phyloP scores from a whole-genome alignment of 2,888 invertebrate genomes.

The Aelia acuminata region DNA sequence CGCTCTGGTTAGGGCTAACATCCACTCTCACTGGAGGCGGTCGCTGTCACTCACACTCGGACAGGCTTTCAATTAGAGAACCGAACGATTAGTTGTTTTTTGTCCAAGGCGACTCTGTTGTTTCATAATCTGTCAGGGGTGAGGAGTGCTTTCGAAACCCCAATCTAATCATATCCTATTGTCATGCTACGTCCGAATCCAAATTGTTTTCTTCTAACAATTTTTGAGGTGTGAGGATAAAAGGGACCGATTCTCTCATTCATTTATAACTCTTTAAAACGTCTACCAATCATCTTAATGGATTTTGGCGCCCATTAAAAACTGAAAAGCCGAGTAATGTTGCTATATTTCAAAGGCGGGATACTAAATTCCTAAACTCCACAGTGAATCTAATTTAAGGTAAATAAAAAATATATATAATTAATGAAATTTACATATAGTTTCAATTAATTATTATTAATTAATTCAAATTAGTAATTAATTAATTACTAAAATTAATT shows the following conservation, averaged over 20 bases:
- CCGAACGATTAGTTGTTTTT: constrained; percentile 23
- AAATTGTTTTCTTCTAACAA: constrained; percentile 17
- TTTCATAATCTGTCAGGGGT: constrained; percentile 18
- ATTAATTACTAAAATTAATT: too few species aligned
- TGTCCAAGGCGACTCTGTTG: neutral
- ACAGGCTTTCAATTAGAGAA: constrained; percentile 34
- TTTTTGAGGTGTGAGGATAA: neutral
- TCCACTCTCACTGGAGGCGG: constrained; percentile 12
- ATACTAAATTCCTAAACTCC: neutral
- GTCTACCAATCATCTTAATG: neutral
- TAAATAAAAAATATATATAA: too few species aligned
- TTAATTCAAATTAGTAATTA: too few species aligned
- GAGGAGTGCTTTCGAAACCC: constrained; percentile 40
- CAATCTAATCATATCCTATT: neutral
- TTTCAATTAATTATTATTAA: too few species aligned
- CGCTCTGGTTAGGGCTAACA: neutral
- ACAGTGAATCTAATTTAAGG: too few species aligned
- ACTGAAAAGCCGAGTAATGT: neutral
- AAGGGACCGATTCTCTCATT: neutral
- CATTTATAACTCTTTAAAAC: neutral
- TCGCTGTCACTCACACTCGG: neutral
- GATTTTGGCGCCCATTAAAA: neutral
- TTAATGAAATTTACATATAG: too few species aligned
- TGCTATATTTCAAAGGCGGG: neutral
- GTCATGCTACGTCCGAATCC: neutral